Base-by-base conservation (phyloP, 2,888 invertebrate genomes). In the Merodon equestris region DNA sequence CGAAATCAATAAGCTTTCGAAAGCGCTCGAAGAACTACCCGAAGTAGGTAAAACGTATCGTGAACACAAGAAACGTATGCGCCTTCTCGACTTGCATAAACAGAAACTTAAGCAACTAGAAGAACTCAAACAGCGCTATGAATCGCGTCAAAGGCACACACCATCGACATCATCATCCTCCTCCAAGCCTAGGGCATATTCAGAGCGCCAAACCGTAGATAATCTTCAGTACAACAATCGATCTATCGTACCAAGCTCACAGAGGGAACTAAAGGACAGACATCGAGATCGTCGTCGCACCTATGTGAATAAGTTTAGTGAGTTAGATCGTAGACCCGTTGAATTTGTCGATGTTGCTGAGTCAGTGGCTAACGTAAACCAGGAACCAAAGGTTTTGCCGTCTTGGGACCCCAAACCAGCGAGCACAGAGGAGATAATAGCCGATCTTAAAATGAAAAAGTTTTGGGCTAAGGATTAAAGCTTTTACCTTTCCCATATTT, bases 221-320 rank as follows among this genome's bases (percentile, higher is more conserved):
- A 56, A 15, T 27, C 13, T 17, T 38, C 18, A 14, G 19, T 1
- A 15, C 9, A 1, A 34, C 27, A 38, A 71, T 18, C 47, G 38
- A 9, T 14, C 48, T 2, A 38, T 38, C 9, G 58, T 19, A 0
- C 44, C 54, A 1, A 50, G 40, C 45, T 56, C 60, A 7, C 64
- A 61, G 1, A 48, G 63, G 0, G 63, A 71, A 50, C 27, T 40
- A 36, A 63, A 63, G 17, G 56, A 60, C 9, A 70, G 12, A 5
- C 13, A 14, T 3, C 60, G 18, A 27, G 48, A 47, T 13, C n/a
- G 10, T 1, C 42, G 51, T 5, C 44, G 5, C 14, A 10, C 1
- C 13, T 76, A 76, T 61, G 64, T 58, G 10, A 76, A 76, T 56
- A 76, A 66, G 15, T 76, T 76, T 56, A 38, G 54, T 0, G 56